Base-by-base conservation (phyloP, 1,140 invertebrate genomes). In the Aphelenchoides avenae region DNA sequence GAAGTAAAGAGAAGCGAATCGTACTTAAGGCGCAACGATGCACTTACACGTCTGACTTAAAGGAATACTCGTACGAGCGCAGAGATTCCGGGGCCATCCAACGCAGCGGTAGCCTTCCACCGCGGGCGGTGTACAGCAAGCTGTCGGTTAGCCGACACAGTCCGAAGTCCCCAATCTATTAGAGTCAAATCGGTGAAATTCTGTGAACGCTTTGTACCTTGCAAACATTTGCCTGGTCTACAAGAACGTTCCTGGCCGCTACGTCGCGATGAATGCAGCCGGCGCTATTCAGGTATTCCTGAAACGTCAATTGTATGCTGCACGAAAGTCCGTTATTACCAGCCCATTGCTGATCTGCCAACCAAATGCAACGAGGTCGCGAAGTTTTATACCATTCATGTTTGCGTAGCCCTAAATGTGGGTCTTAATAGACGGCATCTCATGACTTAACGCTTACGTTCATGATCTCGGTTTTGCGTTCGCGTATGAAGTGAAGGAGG, bases 41-140 rank as follows among this genome's bases (percentile, higher is more conserved):
- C 29, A 59, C 63, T 26, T 33, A 64, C 61, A 68, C 68, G 47
- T 70, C 68, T 11, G 57, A 53, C 40, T 70, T 71, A 40, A 55
- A 67, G 7, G 64, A 62, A 41, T 70, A 70, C 42, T 70, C 68
- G 37, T 61, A 72, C 4, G 50, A 50, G n/a, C 61, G 91, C 3
- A 97, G 79, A 0, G 91, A 90, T 79, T 98, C 94, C 0, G 91
- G 91, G 1, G 92, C 91, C 93, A 98, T 97, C 94, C 94, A 98
- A 80, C 95, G 94, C 1, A 98, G 88, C 6, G 42, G 51, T 3
- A 55, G 33, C 81, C 84, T 84, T 81, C 87, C 87, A 78, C 94
- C 91, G n/a, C 89, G 91, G 43, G 87, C 91, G 79, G 95, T 96
- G 51, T 89, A 86, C 77, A 97, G 96, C 76, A 96, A 96, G 70